Base-by-base conservation (phyloP, 1,140 invertebrate genomes). In the Eufriesea mexicana region DNA sequence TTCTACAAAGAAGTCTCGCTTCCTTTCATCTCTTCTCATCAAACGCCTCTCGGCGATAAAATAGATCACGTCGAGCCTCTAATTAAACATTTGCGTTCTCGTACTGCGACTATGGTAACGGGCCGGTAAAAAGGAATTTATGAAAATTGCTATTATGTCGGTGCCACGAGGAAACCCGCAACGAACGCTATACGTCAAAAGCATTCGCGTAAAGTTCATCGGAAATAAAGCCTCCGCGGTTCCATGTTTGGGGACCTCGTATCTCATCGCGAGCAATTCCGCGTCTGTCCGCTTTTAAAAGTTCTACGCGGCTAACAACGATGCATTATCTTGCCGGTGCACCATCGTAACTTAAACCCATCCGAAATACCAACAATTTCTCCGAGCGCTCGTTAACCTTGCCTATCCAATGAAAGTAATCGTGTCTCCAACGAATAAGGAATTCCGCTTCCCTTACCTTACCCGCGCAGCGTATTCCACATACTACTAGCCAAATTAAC, bases 51-150 rank as follows among this genome's bases (percentile, higher is more conserved):
- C 4, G 0, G 23, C 47, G 25, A 14, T 25, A 25, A 64, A 49
- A 59, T 71, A n/a, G 28, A 49, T 62, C 55, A 45, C 18, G 4
- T 47, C 23, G 1, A 10, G 28, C 14, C 47, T 62, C 47, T 80
- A 54, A 80, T 80, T 73, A 80, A 62, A 62, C 57, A 23, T 79
- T 79, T 79, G 25, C 18, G 35, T 54, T 57, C 20, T 12, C 35
- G 47, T 5, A 70, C 54, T 7, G 5, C 18, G 51, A 57, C 28
- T 47, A 42, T 54, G 54, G 16, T 25, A 62, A 61, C 25, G 45
- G 57, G 1, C 42, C 25, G 18, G 9, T 59, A 45, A 71, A 57
- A 35, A n/a, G 25, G n/a, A 49, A 79, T 79, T 79, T 79, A 79
- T 59, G 66, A 51, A 42, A 64, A 68, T n/a, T 23, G 2, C 35